A percentile compares a stretch with the other conserved stretches of the same genome.
Evolutionary conservation across 2,797 vertebrate species (phyloP).

Genomic region (Phoeniculus purpureus): DNA sequence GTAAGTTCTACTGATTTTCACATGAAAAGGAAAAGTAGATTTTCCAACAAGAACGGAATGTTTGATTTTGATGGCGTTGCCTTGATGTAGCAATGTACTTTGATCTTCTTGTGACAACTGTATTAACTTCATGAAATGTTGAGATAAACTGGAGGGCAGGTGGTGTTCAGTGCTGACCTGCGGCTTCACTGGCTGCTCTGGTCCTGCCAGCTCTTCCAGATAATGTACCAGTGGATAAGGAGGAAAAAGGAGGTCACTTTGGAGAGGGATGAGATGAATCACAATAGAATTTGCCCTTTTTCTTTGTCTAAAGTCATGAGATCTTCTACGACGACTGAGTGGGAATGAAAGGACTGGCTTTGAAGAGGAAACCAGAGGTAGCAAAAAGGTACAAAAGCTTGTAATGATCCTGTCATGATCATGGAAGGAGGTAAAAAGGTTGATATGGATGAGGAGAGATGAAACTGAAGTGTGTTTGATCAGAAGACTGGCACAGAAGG

Average conservation of each 20-base stretch:
- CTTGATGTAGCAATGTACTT: not conserved
- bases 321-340: not conserved
- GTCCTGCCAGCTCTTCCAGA: not conserved
- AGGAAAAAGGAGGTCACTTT: not conserved
- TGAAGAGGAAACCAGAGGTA: not conserved
- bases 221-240: not conserved
- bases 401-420: not conserved
- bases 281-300: not conserved
- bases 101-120: not conserved
- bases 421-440: not conserved
- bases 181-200: not conserved
- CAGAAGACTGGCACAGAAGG: not conserved
- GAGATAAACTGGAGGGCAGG: constrained; percentile 12
- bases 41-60: not conserved
- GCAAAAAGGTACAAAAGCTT: not conserved
- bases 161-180: not conserved
- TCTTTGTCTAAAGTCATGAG: not conserved
- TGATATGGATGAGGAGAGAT: not conserved
- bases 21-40: not conserved
- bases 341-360: constrained; percentile 13
- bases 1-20: not conserved
- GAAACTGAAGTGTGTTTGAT: not conserved
- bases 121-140: not conserved
- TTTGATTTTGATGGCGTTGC: not conserved
- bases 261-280: not conserved